Conservation (phyloP, 2,888 invertebrate genomes). For the Noctua pronuba region DNA sequence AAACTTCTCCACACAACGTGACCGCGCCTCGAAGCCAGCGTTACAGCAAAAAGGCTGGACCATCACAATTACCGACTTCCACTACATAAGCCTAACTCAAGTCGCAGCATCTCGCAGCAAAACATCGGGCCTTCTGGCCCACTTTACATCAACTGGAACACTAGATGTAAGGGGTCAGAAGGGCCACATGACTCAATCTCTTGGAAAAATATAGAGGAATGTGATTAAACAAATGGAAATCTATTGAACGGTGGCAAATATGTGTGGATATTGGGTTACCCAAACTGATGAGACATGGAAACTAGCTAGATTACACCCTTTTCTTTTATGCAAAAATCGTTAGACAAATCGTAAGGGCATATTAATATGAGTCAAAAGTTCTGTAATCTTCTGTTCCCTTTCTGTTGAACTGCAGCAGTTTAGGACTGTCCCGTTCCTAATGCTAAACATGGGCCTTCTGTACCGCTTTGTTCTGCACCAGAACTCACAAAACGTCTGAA, state of each 20-base stretch:
- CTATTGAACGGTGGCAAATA: background rate
- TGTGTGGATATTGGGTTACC: background rate
- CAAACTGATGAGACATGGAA: background rate
- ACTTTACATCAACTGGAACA: constrained; percentile 68
- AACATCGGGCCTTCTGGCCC: constrained; percentile 67
- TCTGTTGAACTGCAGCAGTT: background rate
- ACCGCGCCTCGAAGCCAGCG: constrained; percentile 24
- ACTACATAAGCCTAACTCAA: constrained; percentile 75
- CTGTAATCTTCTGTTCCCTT: too few relatives aligned
- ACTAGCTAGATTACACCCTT: background rate
- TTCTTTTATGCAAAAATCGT: background rate
- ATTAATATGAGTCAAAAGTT: background rate
- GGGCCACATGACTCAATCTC: background rate
- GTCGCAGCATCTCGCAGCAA: constrained; percentile 62
- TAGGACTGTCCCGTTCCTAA: background rate
- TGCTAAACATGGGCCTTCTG: constrained; percentile 35
- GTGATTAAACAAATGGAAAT: background rate
- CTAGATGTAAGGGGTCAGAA: background rate
- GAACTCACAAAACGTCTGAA: constrained; percentile 73
- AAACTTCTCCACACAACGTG: constrained; percentile 49
- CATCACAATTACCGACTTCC: constrained; percentile 72
- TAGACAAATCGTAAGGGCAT: background rate
- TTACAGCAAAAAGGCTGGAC: constrained; percentile 59
- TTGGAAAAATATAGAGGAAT: background rate
- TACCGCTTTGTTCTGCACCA: constrained; percentile 14